Percentiles rank a stretch among this genome's conserved stretches.
Conservation (phyloP, 2,797 vertebrate species). For the Bradypodion ventrale region DNA sequence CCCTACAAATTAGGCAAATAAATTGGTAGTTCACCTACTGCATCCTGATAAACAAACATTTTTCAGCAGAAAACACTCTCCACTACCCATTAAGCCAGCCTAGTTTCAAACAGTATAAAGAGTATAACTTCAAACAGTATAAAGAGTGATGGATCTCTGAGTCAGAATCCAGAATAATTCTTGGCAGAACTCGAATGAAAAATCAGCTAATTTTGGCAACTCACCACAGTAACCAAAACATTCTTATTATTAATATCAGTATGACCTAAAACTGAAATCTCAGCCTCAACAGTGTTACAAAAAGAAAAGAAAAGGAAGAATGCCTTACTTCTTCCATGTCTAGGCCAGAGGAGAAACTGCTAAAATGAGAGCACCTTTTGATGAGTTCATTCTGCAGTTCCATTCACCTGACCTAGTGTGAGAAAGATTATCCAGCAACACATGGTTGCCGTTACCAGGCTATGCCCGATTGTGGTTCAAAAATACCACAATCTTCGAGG, state of each 20-base stretch:
- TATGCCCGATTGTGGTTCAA: no score
- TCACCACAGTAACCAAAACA: slow-evolving; percentile 44
- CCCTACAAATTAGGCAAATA: slow-evolving; percentile 57
- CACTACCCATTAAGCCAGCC: slow-evolving; percentile 10
- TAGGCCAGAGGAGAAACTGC: no score
- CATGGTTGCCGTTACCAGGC: no score
- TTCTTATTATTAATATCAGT: slow-evolving; percentile 32
- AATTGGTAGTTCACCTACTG: slow-evolving; percentile 48
- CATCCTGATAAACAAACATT: slow-evolving; percentile 50
- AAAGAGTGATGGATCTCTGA: slow-evolving; percentile 23
- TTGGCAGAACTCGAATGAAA: slow-evolving; percentile 49
- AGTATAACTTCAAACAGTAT: slow-evolving; percentile 33
- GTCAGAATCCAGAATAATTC: slow-evolving; percentile 35
- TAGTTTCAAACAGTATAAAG: slow-evolving; percentile 45
- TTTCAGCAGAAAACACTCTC: slow-evolving; percentile 37
- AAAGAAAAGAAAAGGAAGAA: background rate
- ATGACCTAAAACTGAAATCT: slow-evolving; percentile 14
- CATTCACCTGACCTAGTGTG: no score
- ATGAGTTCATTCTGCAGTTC: no score
- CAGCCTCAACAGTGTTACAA: background rate
- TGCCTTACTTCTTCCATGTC: background rate
- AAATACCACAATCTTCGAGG: no score
- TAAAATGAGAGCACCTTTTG: no score
- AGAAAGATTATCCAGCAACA: no score
- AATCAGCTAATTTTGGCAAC: slow-evolving; percentile 36